Evolutionary conservation across 2,797 vertebrate species (phyloP), one percentile per base, ranked within the genome.

Genomic region (Nasua narica): DNA sequence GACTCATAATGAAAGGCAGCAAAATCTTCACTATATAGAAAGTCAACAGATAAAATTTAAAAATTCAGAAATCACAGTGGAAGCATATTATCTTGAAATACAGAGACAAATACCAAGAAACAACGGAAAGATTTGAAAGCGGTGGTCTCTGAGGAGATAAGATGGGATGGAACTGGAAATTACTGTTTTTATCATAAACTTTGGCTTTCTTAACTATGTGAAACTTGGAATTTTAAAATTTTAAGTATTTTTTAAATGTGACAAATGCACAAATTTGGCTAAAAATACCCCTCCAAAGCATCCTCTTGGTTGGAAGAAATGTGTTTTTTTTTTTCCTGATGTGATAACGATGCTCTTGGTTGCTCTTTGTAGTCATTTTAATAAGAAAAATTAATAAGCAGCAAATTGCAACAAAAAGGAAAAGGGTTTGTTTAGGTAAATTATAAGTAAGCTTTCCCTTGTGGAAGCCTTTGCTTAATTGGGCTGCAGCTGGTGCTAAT

Each of bases 401-500:
- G 72, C 35, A 83, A 96, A 94, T 69, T 50, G 72, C 69, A 95
- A 48, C 84, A 60, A 78, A 97, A 94, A 69, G 72, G 87, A 89
- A 96, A 84, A 77, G 87, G 60, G 37, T 91, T 96, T 96, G 91
- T 95, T 96, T 87, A 91, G 95, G 93, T 95, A 94, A 90, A 90
- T 93, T 81, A n/a, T 69, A 96, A 96, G 96, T 85, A 90, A 94
- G 91, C 52, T 52, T 93, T 97, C 95, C 91, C 94, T 89, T 46
- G 69, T 76, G 91, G 79, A 94, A 86, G 58, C 25, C 93, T 93
- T 70, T 87, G 93, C 86, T 93, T 97, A 96, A 96, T 78, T 91
- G 93, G 87, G 54, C 91, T 94, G 97, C 95, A 97, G 96, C 96
- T 97, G 97, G 83, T 85, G 95, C 90, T 97, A 78, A 97, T 97